phyloP scores from a whole-genome alignment of 2,888 invertebrate species.

The Lochmaea capreae region DNA sequence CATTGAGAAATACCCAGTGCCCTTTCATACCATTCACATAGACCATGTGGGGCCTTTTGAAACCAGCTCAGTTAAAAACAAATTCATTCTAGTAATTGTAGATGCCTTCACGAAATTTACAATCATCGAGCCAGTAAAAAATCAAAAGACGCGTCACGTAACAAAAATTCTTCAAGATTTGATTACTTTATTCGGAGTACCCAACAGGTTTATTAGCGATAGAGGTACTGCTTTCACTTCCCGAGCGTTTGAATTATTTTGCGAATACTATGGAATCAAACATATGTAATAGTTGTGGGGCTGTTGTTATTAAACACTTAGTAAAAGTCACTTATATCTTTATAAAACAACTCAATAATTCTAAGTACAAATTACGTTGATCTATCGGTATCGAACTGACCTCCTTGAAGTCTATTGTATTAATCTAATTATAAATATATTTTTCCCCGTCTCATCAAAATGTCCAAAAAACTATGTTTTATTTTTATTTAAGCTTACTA shows the following conservation, averaged over 20 bases:
- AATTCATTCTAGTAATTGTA: conserved; percentile 49
- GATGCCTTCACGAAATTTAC: conserved; percentile 54
- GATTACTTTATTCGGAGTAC: conserved; percentile 3
- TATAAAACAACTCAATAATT: too few relatives aligned
- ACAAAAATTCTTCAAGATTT: conserved; percentile 4
- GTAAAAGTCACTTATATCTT: too few relatives aligned
- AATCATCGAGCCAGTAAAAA: conserved; percentile 45
- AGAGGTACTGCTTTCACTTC: conserved; percentile 4
- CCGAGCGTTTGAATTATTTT: conserved; percentile 3
- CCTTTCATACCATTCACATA: conserved; percentile 36
- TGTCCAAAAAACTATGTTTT: too few relatives aligned
- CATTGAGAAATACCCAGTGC: conserved; percentile 33
- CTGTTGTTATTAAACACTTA: too few relatives aligned
- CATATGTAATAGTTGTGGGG: too few relatives aligned
- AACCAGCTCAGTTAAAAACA: too few relatives aligned
- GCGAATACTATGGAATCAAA: not conserved
- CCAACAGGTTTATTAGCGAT: not conserved
- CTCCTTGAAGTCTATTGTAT: too few relatives aligned
- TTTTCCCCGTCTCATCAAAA: too few relatives aligned
- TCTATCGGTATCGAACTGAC: too few relatives aligned
- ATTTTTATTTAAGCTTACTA: too few relatives aligned
- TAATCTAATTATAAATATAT: too few relatives aligned
- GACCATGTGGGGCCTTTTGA: conserved; percentile 56
- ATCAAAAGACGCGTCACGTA: conserved; percentile 4
- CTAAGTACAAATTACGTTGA: too few relatives aligned